phyloP scores from a whole-genome alignment of 1,140 invertebrate genomes.

The Drosophila oshimai region DNA sequence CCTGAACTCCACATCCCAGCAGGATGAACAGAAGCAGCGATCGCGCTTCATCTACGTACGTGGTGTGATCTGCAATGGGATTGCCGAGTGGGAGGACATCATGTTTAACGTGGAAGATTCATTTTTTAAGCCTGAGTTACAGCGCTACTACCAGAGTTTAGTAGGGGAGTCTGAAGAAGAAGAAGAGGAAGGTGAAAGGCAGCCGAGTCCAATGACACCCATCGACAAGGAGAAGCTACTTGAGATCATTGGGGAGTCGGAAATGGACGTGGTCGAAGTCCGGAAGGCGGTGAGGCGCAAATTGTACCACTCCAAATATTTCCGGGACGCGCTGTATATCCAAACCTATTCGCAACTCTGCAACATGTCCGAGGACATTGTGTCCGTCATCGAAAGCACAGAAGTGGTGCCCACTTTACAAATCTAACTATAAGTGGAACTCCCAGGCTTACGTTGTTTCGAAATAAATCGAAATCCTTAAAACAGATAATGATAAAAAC shows the following conservation, averaged over 20 bases:
- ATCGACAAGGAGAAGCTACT: neutral
- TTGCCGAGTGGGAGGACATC: constrained; percentile 73
- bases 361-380: constrained; percentile 64
- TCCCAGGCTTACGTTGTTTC: neutral
- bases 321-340: constrained; percentile 64
- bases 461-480: neutral
- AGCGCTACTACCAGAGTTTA: constrained; percentile 25
- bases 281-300: constrained; percentile 13
- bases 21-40: constrained; percentile 35
- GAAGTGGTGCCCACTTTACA: constrained; percentile 12
- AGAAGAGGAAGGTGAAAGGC: neutral
- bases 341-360: constrained; percentile 76
- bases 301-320: constrained; percentile 51
- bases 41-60: constrained; percentile 69
- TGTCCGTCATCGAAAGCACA: constrained; percentile 74
- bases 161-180: neutral
- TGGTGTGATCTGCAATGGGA: constrained; percentile 60
- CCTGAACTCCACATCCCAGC: neutral
- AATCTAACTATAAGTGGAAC: no score
- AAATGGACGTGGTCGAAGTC: neutral
- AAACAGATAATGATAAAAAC: no score
- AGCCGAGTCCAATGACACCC: neutral
- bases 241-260: neutral
- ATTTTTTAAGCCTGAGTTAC: constrained; percentile 54
- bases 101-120: constrained; percentile 46